phyloP scores from a whole-genome alignment of 2,797 vertebrate species.

The Sebastiscus tertius region DNA sequence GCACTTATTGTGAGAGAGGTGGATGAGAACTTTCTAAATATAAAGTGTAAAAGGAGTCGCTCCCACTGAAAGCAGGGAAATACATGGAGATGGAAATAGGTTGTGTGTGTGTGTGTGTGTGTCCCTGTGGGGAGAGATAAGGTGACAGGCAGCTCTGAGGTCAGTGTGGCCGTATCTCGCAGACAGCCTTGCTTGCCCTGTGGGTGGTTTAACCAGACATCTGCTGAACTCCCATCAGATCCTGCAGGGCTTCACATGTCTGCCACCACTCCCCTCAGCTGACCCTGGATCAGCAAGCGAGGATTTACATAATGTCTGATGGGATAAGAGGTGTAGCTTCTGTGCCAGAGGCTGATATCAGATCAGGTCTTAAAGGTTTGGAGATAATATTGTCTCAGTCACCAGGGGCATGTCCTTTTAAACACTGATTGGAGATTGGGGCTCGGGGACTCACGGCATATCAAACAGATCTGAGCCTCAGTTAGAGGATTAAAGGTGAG shows the following conservation, averaged over 20 bases:
- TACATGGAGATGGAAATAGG: conserved; percentile 11
- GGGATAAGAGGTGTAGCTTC: conserved; percentile 41
- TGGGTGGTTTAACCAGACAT: conserved; percentile 67
- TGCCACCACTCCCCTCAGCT: conserved; percentile 42
- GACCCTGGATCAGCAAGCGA: conserved; percentile 46
- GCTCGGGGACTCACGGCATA: conserved; percentile 14
- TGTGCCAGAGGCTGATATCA: conserved; percentile 46
- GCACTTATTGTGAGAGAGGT: neutral
- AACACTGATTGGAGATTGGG: conserved; percentile 33
- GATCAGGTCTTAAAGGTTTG: conserved; percentile 40
- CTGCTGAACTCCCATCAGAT: conserved; percentile 62
- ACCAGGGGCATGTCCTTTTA: conserved; percentile 42
- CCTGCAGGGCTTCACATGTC: conserved; percentile 49
- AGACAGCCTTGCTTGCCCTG: conserved; percentile 60
- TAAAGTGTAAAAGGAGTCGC: neutral
- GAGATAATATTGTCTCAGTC: conserved; percentile 52
- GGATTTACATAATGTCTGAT: conserved; percentile 66
- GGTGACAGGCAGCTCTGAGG: conserved; percentile 65
- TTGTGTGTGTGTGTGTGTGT: conserved; percentile 10
- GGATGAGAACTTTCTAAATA: conserved; percentile 13
- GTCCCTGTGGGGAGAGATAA: conserved; percentile 53
- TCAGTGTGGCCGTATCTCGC: conserved; percentile 59
- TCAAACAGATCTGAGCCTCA: conserved; percentile 27
- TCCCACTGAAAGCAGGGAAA: conserved; percentile 13
- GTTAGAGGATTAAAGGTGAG: conserved; percentile 16